Evolutionary conservation across 2,113 vertebrate species (phyloP), one percentile per base, ranked within the genome.

Genomic region (Odocoileus hemionus): DNA sequence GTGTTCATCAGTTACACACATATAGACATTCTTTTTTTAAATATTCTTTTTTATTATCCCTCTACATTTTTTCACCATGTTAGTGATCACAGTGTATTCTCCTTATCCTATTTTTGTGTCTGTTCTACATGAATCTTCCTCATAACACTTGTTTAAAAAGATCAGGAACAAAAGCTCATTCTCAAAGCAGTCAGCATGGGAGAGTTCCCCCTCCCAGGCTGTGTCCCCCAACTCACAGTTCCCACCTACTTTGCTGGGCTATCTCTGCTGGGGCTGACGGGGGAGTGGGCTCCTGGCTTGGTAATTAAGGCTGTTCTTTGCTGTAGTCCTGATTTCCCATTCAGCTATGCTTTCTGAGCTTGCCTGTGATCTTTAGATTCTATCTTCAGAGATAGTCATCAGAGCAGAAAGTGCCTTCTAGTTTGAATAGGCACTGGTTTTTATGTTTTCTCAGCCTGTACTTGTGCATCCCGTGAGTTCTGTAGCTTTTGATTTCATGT

Each of bases 301-400:
- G 7, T 4, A 4, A 1, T 1, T 1, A 14, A 52, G 12, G 54
- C 79, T 26, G 33, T 39, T 84, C 85, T 43, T 30, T 1, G 6
- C 61, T n/a, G 17, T n/a, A 36, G 14, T 39, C 30, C 8, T 36
- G 11, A 2, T 25, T 39, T 12, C 17, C 67, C 1, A 0, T 47
- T 79, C 1, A 15, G 17, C 7, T 11, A 0, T 19, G 1, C 64
- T 82, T 55, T 50, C 55, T 67, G 28, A 12, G 33, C 47, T 26
- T 17, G n/a, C 14, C 45, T 0, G 1, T 28, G 39, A 4, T 47
- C 39, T 47, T 33, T 6, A 25, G 15, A 28, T 16, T n/a, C n/a
- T 4, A 1, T 64, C 45, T 74, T 84, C 39, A 25, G 83, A n/a
- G 39, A 26, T 5, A 0, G 57, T 60, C 13, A 2, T 80, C 17